These are phyloP conservation scores for Ophthalmotilapia sp. DNA, from an alignment of 2,113 vertebrate species.

Conservation along the genomic window DNA sequence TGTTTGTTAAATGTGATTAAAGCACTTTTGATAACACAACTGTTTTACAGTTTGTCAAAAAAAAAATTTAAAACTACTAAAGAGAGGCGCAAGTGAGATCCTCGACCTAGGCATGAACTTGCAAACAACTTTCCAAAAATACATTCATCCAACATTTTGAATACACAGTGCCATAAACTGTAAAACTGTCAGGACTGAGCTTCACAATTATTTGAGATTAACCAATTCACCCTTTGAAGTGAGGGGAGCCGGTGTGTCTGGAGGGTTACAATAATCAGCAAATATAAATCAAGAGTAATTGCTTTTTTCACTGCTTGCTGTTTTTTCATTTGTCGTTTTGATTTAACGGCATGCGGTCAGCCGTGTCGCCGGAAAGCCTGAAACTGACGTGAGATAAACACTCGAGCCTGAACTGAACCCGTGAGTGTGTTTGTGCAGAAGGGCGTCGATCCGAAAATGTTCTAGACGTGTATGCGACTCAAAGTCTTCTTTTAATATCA, in stretches of 20 bases:
- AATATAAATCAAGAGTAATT: neutral
- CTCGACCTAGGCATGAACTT: neutral
- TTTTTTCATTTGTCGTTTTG: neutral
- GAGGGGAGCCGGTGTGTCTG: neutral
- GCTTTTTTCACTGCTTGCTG: neutral
- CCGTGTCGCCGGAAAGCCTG: neutral
- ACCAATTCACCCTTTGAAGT: neutral
- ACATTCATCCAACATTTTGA: neutral
- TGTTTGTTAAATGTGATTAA: neutral
- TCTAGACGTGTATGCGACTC: neutral
- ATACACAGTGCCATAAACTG: neutral
- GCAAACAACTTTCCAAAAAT: neutral
- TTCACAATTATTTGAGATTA: neutral
- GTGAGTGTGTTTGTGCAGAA: neutral
- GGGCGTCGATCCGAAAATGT: neutral
- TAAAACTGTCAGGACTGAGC: conserved; percentile 12
- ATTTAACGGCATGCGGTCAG: neutral
- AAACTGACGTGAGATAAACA: neutral
- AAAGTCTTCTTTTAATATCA: neutral
- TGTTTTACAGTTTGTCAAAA: neutral
- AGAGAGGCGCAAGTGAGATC: neutral
- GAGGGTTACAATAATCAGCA: neutral
- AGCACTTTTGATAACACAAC: neutral
- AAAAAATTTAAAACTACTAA: neutral
- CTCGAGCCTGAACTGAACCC: neutral